Evolutionary conservation across 2,888 invertebrate genomes (phyloP).

Genomic region (Amiota communis): DNA sequence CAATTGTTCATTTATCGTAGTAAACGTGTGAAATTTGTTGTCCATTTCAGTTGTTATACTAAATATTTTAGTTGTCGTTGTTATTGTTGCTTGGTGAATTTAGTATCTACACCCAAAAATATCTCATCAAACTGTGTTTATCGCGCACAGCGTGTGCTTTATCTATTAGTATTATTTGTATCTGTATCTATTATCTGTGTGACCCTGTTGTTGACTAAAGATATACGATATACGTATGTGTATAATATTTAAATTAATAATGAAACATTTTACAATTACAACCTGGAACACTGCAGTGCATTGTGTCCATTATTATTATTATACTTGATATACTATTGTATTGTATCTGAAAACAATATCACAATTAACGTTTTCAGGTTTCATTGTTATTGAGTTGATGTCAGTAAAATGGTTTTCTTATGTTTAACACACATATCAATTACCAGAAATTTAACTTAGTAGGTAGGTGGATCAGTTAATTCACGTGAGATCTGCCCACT

Average conservation of each 20-base stretch:
- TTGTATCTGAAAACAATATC: no score
- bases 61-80: constrained; percentile 39
- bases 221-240: background rate
- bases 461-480: background rate
- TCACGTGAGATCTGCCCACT: background rate
- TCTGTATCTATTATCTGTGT: background rate
- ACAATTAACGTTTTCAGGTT: no score
- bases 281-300: background rate
- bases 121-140: constrained; percentile 7
- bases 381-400: no score
- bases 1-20: constrained; percentile 26
- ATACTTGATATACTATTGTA: no score
- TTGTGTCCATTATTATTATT: no score
- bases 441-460: background rate
- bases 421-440: no score
- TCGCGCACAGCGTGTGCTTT: constrained; percentile 6
- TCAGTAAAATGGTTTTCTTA: no score
- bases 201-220: background rate
- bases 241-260: constrained; percentile 59
- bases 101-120: constrained; percentile 12
- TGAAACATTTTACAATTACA: constrained; percentile 43
- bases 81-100: constrained; percentile 14
- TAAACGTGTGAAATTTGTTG: constrained; percentile 28
- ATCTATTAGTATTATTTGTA: background rate
- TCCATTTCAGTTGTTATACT: constrained; percentile 36